Evolutionary conservation across 2,888 invertebrate genomes (phyloP), one percentile per base, ranked within the genome.

Genomic region (Dryomyza anilis): DNA sequence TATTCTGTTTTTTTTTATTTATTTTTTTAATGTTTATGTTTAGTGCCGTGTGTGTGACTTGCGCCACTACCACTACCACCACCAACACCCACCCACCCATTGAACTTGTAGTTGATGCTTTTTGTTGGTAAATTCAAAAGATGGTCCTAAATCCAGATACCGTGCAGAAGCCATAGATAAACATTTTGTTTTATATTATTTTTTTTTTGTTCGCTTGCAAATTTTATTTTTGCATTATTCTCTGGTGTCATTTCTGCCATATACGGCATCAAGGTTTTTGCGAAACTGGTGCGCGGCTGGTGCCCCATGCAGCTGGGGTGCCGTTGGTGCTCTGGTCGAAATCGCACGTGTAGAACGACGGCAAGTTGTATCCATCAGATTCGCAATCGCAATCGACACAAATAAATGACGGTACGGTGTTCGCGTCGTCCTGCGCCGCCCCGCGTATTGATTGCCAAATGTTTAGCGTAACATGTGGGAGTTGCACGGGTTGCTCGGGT

Each of bases 141-240:
- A 67, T 63, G 56, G 63, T 67, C 65, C 73, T 74, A 80, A 80
- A 76, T 77, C 76, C 73, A 68, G 74, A 74, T 74, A 73, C 77
- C 74, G 73, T 77, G 78, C 75, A 76, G 76, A 81, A 80, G 79
- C 77, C 77, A 81, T 78, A 79, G 81, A 82, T 81, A 82, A 78
- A 73, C 69, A 68, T 68, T 71, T 70, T 52, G 55, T 64, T 52
- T 59, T 64, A 64, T 25, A 10, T 19, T 63, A 36, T 16, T 7
- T 4, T 60, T 50, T 58, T 52, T 63, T 60, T 36, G 8, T 36
- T 21, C 19, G n/a, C n/a, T n/a, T n/a, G n/a, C n/a, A n/a, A 63
- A 29, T 63, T 64, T 62, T 78, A 76, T 76, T 78, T 78, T 76
- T 78, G 78, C 77, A 74, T 76, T 76, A 75, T 72, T 74, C 76